phyloP scores from a whole-genome alignment of 2,797 vertebrate genomes.

The Scleropages formosus region DNA sequence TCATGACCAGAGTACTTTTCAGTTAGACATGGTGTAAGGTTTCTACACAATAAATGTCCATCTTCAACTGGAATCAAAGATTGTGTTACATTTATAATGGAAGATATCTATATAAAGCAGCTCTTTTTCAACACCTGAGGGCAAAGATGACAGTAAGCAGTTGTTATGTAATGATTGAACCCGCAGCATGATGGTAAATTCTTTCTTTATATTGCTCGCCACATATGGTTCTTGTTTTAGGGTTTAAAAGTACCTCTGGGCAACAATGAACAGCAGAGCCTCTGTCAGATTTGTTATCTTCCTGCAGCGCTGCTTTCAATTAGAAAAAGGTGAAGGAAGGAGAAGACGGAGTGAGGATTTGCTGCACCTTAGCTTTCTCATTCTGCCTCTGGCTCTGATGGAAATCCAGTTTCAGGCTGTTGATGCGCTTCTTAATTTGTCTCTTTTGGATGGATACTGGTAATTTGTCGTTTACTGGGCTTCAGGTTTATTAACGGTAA shows the following conservation, averaged over 20 bases:
- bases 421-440: not conserved
- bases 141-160: not conserved
- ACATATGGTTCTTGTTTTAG: not conserved
- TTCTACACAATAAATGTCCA: too few relatives aligned
- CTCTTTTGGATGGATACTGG: too few relatives aligned
- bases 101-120: constrained; percentile 36
- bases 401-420: not conserved
- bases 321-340: not conserved
- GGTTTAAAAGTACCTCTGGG: not conserved
- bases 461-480: not conserved
- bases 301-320: not conserved
- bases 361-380: not conserved
- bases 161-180: constrained; percentile 56
- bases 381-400: too few relatives aligned
- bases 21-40: too few relatives aligned
- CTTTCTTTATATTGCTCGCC: not conserved
- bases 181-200: constrained; percentile 38
- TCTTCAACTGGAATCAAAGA: too few relatives aligned
- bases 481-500: not conserved
- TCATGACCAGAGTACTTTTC: too few relatives aligned
- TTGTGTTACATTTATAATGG: too few relatives aligned
- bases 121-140: constrained; percentile 60
- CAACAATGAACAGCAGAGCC: not conserved
- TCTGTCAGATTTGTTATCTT: not conserved
- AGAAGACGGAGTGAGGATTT: not conserved